Conservation (phyloP, 1,140 invertebrate species). For the Idris sp. region DNA sequence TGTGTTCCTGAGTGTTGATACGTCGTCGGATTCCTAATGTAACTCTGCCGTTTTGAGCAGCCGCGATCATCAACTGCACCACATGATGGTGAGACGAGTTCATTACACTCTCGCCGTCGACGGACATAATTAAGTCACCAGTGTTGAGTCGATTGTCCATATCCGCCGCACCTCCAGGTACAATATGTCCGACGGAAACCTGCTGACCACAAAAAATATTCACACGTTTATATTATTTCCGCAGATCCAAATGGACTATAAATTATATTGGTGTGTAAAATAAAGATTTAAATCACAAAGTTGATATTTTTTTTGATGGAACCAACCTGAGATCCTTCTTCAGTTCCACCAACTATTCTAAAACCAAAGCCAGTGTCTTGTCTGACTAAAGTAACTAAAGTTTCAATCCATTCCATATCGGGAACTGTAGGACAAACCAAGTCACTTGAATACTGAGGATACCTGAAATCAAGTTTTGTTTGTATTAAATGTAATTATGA, state of each 20-base stretch:
- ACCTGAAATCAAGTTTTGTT: constrained; percentile 65
- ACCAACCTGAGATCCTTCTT: constrained; percentile 95
- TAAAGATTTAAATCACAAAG: too few relatives aligned
- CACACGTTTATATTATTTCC: constrained; percentile 36
- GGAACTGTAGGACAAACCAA: constrained; percentile 75
- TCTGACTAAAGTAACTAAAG: constrained; percentile 87
- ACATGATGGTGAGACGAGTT: constrained; percentile 93
- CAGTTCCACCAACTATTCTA: constrained; percentile 98
- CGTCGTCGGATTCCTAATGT: constrained; percentile 84
- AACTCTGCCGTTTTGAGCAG: constrained; percentile 88
- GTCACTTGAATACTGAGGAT: constrained; percentile 73
- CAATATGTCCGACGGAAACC: constrained; percentile 96
- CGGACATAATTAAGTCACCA: constrained; percentile 93
- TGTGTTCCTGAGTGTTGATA: constrained; percentile 75
- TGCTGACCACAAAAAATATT: constrained; percentile 71
- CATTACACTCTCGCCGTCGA: constrained; percentile 89
- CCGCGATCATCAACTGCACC: constrained; percentile 92
- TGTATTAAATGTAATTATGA: background rate
- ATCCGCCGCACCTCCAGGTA: constrained; percentile 94
- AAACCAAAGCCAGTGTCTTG: constrained; percentile 97
- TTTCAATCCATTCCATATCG: constrained; percentile 84
- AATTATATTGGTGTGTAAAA: too few relatives aligned
- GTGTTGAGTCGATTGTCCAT: constrained; percentile 90
- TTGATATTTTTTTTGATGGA: constrained; percentile 16
- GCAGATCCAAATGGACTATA: too few relatives aligned